Conservation (phyloP, 2,797 vertebrate species). For the Meriones psammophilus region DNA sequence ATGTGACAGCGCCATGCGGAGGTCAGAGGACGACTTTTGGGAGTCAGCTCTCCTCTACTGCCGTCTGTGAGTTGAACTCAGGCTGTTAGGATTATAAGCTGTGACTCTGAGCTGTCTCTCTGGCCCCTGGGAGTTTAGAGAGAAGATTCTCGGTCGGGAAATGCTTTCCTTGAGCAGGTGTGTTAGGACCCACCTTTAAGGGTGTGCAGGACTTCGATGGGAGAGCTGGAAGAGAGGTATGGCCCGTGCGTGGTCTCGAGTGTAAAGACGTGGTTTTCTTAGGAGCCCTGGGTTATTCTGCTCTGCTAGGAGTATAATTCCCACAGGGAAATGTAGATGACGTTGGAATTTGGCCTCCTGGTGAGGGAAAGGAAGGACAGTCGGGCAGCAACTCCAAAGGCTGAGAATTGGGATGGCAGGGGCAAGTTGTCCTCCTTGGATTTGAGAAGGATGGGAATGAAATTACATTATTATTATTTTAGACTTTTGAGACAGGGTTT, state of each 20-base stretch:
- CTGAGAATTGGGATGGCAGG: neutral
- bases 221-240: neutral
- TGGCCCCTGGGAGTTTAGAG: neutral
- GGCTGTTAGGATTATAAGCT: neutral
- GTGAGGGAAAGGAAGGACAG: neutral
- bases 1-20: neutral
- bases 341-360: neutral
- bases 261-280: constrained; percentile 11
- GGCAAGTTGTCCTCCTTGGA: neutral
- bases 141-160: neutral
- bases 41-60: neutral
- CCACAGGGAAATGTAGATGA: neutral
- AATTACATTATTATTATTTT: neutral
- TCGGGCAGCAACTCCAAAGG: neutral
- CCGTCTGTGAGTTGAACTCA: neutral
- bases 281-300: neutral
- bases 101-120: neutral
- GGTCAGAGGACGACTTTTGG: neutral
- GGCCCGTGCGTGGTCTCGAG: too few relatives aligned
- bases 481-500: neutral
- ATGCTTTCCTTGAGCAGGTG: neutral
- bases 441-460: constrained; percentile 36
- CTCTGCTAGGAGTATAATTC: neutral
- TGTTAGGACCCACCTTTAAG: neutral
- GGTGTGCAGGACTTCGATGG: neutral